These are phyloP conservation scores for Ranitomeya imitator DNA, from an alignment of 2,113 vertebrate genomes.

Conservation along the genomic window DNA sequence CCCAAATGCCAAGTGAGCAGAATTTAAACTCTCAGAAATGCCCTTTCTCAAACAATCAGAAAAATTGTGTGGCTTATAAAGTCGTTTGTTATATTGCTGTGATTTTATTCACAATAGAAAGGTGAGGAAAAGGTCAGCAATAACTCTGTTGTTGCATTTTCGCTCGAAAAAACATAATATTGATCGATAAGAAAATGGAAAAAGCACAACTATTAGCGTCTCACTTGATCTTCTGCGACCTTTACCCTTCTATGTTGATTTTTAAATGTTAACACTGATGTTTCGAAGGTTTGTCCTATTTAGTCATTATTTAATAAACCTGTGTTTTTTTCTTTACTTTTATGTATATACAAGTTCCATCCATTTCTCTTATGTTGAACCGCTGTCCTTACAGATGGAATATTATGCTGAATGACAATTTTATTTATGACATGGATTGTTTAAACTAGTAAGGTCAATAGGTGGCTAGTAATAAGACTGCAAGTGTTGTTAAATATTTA, in stretches of 20 bases:
- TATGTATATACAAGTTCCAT: constrained; percentile 69
- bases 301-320: constrained; percentile 75
- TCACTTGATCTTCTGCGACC: constrained; percentile 77
- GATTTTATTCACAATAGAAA: constrained; percentile 72
- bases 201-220: constrained; percentile 74
- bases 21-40: constrained; percentile 54
- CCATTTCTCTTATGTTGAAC: constrained; percentile 69
- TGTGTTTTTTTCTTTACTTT: constrained; percentile 68
- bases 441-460: constrained; percentile 55
- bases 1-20: constrained; percentile 52
- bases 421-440: not conserved
- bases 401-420: constrained; percentile 44
- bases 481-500: constrained; percentile 29
- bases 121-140: constrained; percentile 80
- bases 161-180: constrained; percentile 75
- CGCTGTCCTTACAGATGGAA: constrained; percentile 61
- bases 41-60: constrained; percentile 56
- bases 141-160: constrained; percentile 76
- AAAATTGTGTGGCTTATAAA: constrained; percentile 74
- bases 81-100: constrained; percentile 76
- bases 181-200: constrained; percentile 81
- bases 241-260: constrained; percentile 73
- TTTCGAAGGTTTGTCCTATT: constrained; percentile 75
- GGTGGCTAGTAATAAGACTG: constrained; percentile 42
- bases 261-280: constrained; percentile 77